Base-by-base conservation (phyloP, 2,888 invertebrate species). In the Therioaphis trifolii region DNA sequence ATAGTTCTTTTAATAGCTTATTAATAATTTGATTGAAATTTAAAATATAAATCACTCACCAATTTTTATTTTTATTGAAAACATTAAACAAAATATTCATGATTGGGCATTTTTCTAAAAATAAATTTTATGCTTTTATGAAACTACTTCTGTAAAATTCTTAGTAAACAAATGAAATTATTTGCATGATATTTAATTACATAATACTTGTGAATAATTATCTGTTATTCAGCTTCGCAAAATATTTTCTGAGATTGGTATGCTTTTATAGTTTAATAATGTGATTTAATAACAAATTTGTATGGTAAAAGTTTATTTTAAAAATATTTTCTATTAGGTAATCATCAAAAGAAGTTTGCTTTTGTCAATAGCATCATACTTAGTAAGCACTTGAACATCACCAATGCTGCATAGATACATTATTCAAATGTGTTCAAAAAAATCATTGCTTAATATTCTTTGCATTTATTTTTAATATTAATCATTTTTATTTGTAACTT, bases 291-390 rank as follows among this genome's bases (percentile, higher is more conserved):
- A n/a, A 40, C 40, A n/a, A 40, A 29, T 71, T 29, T n/a, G n/a
- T 75, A 40, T 29, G n/a, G 4, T 52, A 24, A 66, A 49, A 49
- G 18, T 77, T 29, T 29, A 14, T 29, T 61, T 40, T 21, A 15
- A 29, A n/a, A 52, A 77, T 66, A 12, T 66, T 35, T 66, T 66
- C 49, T 1, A 52, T n/a, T 7, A 78, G 40, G 40, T 52, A 78
- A 68, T 66, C 14, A 21, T 24, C 43, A 52, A 4, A 15, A 24
- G 12, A 24, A 35, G 66, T 24, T 18, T 3, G 3, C 24, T 18
- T 46, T 78, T 40, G 40, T 15, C 11, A 4, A 11, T 78, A 24
- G 11, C 5, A 35, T 52, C 40, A 52, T 5, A 40, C 40, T 12
- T 55, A 55, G 29, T 5, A 52, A 18, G 40, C 52, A 68, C 52